Evolutionary conservation across 2,888 invertebrate species (phyloP).

Genomic region (Aromia moschata): DNA sequence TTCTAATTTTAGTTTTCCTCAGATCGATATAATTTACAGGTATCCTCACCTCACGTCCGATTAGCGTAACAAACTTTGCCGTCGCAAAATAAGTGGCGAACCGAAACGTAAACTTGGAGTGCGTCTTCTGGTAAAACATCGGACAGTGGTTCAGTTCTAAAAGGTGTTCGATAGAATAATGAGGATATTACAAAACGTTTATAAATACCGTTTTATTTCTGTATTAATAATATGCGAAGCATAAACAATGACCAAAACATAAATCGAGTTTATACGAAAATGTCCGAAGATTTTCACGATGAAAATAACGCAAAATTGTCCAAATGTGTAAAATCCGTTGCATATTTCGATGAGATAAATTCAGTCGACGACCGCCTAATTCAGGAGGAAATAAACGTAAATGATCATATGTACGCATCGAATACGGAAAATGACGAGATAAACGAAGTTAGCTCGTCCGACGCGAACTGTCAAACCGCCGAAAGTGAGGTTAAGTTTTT

Average conservation of each 20-base stretch:
- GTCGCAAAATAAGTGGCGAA: no score
- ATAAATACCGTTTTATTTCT: conserved; percentile 23
- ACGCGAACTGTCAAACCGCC: conserved; percentile 56
- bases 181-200: conserved; percentile 15
- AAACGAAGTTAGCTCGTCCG: conserved; percentile 38
- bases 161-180: conserved; percentile 6
- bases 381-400: conserved; percentile 61
- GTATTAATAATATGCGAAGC: conserved; percentile 43
- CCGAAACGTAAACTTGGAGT: no score
- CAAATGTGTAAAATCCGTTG: conserved; percentile 51
- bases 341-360: conserved; percentile 48
- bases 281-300: conserved; percentile 62
- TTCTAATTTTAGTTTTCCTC: conserved; percentile 1
- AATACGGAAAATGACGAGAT: conserved; percentile 55
- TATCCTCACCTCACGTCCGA: background rate
- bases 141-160: background rate
- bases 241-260: conserved; percentile 62
- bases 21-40: conserved; percentile 1
- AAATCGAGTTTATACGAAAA: conserved; percentile 61
- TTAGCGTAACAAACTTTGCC: background rate
- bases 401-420: conserved; percentile 80
- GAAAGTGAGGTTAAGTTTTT: conserved; percentile 73
- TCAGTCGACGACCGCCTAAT: conserved; percentile 29
- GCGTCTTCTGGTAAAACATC: no score
- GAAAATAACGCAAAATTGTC: conserved; percentile 57